A percentile compares a stretch with the other conserved stretches of the same genome.
These are phyloP conservation scores for Edolisoma coerulescens DNA, from an alignment of 2,113 vertebrate genomes.

Conservation along the genomic window DNA sequence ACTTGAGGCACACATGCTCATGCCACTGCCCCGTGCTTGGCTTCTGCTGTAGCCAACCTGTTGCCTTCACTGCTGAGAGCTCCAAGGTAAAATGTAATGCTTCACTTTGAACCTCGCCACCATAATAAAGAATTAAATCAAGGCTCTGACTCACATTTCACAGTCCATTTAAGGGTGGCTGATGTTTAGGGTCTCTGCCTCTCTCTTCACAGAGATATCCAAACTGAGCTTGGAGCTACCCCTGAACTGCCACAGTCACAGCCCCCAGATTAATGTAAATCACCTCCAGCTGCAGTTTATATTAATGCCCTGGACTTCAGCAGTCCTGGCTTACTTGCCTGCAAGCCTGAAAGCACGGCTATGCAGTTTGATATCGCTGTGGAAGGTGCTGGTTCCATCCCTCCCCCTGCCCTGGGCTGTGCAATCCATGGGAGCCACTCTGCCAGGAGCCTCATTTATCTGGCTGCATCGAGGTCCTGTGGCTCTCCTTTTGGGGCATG, in stretches of 20 bases:
- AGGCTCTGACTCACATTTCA: constrained; percentile 1
- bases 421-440: rapidly evolving
- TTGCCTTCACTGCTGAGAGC: not conserved
- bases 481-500: not conserved
- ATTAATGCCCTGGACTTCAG: not conserved
- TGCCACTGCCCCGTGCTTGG: not conserved
- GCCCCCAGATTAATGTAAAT: not conserved
- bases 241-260: not conserved
- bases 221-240: not conserved
- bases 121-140: not conserved
- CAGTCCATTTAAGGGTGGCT: not conserved
- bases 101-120: not conserved
- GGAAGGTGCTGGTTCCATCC: not conserved
- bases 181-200: not conserved
- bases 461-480: not conserved
- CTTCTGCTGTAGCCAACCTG: not conserved
- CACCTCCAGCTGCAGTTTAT: not conserved
- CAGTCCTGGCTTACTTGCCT: not conserved
- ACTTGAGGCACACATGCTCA: not conserved
- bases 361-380: not conserved
- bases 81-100: not conserved
- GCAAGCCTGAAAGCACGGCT: not conserved
- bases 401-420: not conserved
- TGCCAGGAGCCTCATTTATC: not conserved
- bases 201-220: not conserved